phyloP scores from a whole-genome alignment of 1,140 invertebrate species.

The Apis dorsata region DNA sequence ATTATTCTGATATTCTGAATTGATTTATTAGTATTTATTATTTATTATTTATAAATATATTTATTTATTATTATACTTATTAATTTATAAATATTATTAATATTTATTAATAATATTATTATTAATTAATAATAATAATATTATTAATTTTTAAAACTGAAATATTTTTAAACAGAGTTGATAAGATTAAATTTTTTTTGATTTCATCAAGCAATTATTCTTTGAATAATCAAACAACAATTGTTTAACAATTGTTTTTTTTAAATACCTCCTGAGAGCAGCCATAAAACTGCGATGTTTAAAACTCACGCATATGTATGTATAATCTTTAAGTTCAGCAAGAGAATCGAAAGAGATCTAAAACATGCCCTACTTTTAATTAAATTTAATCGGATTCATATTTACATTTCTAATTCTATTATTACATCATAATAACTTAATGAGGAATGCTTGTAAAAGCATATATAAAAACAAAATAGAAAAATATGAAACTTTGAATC shows the following conservation, averaged over 20 bases:
- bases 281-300: constrained; percentile 64
- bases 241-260: constrained; percentile 20
- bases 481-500: background rate
- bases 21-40: too few species aligned
- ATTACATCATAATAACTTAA: background rate
- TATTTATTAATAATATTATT: too few species aligned
- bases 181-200: background rate
- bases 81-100: too few species aligned
- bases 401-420: constrained; percentile 17
- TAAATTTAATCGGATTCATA: constrained; percentile 42
- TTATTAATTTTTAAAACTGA: background rate
- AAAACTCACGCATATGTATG: constrained; percentile 25
- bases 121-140: too few species aligned
- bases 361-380: constrained; percentile 32
- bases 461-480: background rate
- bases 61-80: background rate
- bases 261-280: constrained; percentile 57
- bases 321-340: constrained; percentile 59
- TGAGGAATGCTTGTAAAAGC: background rate
- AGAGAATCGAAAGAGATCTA: constrained; percentile 47
- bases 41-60: background rate
- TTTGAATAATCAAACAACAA: background rate
- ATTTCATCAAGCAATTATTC: background rate
- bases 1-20: too few species aligned
- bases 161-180: background rate